Base-by-base conservation (phyloP, 2,797 vertebrate species). In the Acipenser transmontanus region DNA sequence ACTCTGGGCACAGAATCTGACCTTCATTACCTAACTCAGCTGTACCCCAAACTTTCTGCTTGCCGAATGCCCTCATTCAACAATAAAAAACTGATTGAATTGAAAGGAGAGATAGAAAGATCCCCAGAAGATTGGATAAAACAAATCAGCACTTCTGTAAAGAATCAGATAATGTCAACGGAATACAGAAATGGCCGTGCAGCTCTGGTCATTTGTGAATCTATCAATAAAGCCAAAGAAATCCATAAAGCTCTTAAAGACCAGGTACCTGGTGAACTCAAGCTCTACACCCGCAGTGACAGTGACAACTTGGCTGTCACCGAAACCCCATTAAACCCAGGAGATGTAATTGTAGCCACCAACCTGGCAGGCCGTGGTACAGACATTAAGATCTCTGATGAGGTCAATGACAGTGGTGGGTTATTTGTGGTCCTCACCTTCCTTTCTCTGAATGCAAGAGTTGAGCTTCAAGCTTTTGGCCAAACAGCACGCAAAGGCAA, bases 181-280 rank as follows among this genome's bases (percentile, higher is more conserved):
- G n/a, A n/a, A n/a, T n/a, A n/a, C n/a, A n/a, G n/a, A n/a, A n/a
- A n/a, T n/a, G n/a, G n/a, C n/a, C n/a, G n/a, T n/a, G n/a, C 70
- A 80, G 85, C 65, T 11, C 49, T 86, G 59, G 59, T 87, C 50
- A 81, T 87, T 66, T 89, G 84, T 78, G 82, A 88, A 71, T 86
- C 83, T 17, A 86, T 88, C 60, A 73, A 66, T 0, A 61, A 6
- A n/a, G 83, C 85, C 49, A 63, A 73, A 6, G 49, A 1, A 1
- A 8, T 87, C 0, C 0, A 77, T 0, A 0, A 0, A 0, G 63
- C 63, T 8, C 10, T 86, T 0, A 12, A 12, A 67, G 1, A 60
- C 7, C 34, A n/a, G 0, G 67, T 72, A 5, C 5, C 2, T 0
- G 51, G 17, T 0, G 74, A 70, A 17, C 48, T 71, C 50, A 78